Conservation (phyloP, 2,888 invertebrate species). For the Synanthedon tipuliformis region DNA sequence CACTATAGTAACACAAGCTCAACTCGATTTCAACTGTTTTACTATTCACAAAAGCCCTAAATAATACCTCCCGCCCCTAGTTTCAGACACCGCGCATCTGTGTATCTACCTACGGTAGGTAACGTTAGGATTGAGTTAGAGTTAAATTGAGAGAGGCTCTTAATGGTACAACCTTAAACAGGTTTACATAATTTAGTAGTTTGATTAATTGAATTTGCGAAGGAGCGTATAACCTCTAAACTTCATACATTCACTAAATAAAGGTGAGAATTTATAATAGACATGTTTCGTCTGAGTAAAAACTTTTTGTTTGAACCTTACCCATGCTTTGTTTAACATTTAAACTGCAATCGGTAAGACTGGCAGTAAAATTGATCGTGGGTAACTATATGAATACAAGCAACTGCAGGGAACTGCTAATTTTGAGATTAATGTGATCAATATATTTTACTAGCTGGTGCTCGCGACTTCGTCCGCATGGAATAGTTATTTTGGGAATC, state of each 20-base stretch:
- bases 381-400: no score
- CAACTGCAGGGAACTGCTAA: no score
- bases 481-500: no score
- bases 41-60: constrained; percentile 30
- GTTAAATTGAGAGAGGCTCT: constrained; percentile 13
- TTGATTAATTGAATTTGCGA: not conserved
- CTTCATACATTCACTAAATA: not conserved
- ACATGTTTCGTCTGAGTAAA: no score
- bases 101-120: not conserved
- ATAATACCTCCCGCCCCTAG: constrained; percentile 18
- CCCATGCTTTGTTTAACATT: no score
- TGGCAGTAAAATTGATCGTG: no score
- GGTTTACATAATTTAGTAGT: not conserved
- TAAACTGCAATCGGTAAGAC: no score
- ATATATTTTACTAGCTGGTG: no score
- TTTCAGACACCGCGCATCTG: constrained; percentile 12
- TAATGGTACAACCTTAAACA: constrained; percentile 7
- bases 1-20: constrained; percentile 19
- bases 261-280: no score
- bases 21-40: constrained; percentile 28
- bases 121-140: constrained; percentile 21
- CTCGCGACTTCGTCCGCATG: no score
- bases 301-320: no score
- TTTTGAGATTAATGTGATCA: no score
- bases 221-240: not conserved